These are phyloP conservation scores for Rhagonycha fulva DNA, from an alignment of 2,888 invertebrate genomes.

Conservation along the genomic window DNA sequence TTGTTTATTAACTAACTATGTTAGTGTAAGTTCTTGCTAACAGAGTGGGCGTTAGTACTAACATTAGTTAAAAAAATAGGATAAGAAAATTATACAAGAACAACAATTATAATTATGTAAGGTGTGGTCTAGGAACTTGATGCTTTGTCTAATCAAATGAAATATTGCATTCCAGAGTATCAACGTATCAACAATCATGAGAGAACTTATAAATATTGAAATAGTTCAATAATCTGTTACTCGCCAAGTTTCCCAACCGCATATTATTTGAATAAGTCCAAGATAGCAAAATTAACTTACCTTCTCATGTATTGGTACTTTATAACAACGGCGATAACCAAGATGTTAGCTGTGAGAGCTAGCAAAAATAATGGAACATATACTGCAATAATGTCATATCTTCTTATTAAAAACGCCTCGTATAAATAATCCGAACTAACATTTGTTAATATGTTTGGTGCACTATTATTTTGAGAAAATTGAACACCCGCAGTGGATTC, in stretches of 20 bases:
- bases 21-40: neutral
- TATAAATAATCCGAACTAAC: constrained; percentile 11
- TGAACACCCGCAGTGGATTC: neutral
- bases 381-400: constrained; percentile 60
- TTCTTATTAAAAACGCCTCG: constrained; percentile 19
- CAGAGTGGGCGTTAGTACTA: neutral
- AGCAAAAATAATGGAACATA: constrained; percentile 68
- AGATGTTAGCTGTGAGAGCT: constrained; percentile 66
- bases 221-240: too few relatives aligned
- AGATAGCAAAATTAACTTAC: constrained; percentile 54
- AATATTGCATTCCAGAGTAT: neutral
- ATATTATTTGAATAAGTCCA: neutral
- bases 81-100: neutral
- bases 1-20: neutral
- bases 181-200: too few relatives aligned
- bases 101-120: neutral
- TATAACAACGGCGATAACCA: constrained; percentile 69
- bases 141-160: neutral
- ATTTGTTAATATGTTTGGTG: constrained; percentile 1
- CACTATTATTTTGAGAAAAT: neutral
- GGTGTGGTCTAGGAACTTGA: neutral
- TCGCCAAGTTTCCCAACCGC: neutral
- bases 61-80: neutral
- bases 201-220: too few relatives aligned
- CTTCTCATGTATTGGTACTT: constrained; percentile 71